Conservation (phyloP, 2,113 vertebrate species). For the Nicator chloris region DNA sequence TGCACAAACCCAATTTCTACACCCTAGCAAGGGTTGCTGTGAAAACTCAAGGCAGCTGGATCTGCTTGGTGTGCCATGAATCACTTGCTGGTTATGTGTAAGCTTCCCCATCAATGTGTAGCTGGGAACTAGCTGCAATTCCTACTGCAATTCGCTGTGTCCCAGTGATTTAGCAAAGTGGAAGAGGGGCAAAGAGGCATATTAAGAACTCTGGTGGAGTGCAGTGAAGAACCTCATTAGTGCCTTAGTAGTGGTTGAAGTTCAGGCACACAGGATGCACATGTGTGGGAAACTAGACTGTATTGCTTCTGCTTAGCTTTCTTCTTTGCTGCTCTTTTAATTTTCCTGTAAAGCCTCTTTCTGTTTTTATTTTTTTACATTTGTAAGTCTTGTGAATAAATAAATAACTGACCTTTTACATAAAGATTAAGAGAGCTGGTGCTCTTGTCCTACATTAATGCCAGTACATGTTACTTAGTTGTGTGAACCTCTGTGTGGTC, state of each 20-base stretch:
- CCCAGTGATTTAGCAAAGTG: not conserved
- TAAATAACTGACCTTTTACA: not conserved
- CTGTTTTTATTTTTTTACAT: not conserved
- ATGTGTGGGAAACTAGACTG: not conserved
- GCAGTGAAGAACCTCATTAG: not conserved
- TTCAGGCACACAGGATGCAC: not conserved
- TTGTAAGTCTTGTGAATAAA: not conserved
- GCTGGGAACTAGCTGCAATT: not conserved
- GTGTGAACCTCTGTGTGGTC: not conserved
- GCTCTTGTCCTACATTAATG: not conserved
- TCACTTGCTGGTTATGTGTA: not conserved
- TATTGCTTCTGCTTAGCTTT: not conserved
- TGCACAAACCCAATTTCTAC: not conserved
- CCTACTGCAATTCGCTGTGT: not conserved
- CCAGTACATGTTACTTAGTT: not conserved
- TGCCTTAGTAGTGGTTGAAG: not conserved
- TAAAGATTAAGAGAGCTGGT: not conserved
- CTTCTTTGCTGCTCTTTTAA: not conserved
- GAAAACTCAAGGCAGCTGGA: not conserved
- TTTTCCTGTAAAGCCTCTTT: not conserved
- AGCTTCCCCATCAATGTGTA: accelerated
- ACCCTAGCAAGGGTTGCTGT: not conserved
- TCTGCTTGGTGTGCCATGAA: not conserved
- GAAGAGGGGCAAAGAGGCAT: not conserved
- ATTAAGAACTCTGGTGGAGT: not conserved